Evolutionary conservation across 2,888 invertebrate genomes (phyloP).

Genomic region (Eurytoma californica): DNA sequence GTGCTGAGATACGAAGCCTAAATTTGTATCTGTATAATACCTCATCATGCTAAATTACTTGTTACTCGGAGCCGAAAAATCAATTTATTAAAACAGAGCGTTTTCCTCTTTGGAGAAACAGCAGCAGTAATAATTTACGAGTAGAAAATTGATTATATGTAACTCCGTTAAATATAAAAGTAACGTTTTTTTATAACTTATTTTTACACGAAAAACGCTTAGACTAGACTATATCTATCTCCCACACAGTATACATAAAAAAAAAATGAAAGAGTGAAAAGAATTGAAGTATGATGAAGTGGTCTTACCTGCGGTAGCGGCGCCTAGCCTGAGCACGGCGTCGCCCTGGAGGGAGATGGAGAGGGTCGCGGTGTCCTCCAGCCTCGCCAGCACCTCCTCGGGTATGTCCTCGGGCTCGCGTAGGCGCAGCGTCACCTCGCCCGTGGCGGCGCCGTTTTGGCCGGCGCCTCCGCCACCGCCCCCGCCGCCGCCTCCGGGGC

Average conservation of each 20-base stretch:
- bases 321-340: conserved; percentile 72
- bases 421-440: conserved; percentile 73
- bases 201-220: no score
- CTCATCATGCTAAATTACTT: no score
- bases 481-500: conserved; percentile 70
- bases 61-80: no score
- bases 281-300: no score
- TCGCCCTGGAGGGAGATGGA: conserved; percentile 74
- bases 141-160: no score
- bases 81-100: no score
- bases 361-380: conserved; percentile 73
- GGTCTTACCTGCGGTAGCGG: conserved; percentile 70
- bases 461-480: conserved; percentile 69
- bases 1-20: no score
- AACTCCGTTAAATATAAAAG: no score
- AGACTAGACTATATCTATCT: not conserved
- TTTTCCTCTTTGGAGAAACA: no score
- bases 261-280: not conserved
- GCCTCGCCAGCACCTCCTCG: conserved; percentile 73
- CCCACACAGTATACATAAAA: not conserved
- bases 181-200: no score
- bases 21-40: no score
- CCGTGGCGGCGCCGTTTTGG: conserved; percentile 66
- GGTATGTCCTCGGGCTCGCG: conserved; percentile 74
- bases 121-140: no score